Percentiles rank a stretch among this genome's conserved stretches.
Evolutionary conservation across 2,888 invertebrate genomes (phyloP).

Genomic region (Cylloceria caligata): DNA sequence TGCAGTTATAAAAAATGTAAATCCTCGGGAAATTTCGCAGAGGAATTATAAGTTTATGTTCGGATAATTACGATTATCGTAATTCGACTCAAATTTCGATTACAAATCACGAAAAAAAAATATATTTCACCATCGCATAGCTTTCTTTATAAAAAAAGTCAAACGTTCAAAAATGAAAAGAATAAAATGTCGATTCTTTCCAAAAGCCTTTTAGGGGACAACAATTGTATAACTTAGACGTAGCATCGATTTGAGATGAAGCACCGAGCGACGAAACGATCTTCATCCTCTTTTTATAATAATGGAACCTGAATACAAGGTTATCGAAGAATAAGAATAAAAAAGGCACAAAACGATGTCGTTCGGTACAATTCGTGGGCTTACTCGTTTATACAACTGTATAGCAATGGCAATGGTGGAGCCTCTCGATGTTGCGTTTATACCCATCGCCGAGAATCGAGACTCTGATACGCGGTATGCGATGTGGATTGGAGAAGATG

Average conservation of each 20-base stretch:
- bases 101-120: no score
- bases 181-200: not conserved
- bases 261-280: slow-evolving; percentile 18
- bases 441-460: slow-evolving; percentile 22
- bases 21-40: not conserved
- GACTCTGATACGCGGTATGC: not conserved
- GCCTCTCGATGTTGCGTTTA: slow-evolving; percentile 27
- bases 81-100: no score
- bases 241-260: slow-evolving; percentile 13
- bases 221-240: not conserved
- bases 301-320: slow-evolving; percentile 13
- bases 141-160: no score
- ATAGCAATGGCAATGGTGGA: not conserved
- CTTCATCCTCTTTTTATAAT: slow-evolving; percentile 37
- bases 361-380: slow-evolving; percentile 59
- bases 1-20: not conserved
- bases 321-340: slow-evolving; percentile 26
- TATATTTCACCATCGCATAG: no score
- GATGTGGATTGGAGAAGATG: slow-evolving; percentile 59
- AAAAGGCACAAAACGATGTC: slow-evolving; percentile 55
- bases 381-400: slow-evolving; percentile 58
- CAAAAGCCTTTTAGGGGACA: not conserved
- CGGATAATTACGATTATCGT: no score
- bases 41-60: no score
- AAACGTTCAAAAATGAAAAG: not conserved